A percentile compares a stretch with the other conserved stretches of the same genome.
These are phyloP conservation scores for Heloderma charlesbogerti DNA, from an alignment of 2,113 vertebrate genomes.

Conservation along the genomic window DNA sequence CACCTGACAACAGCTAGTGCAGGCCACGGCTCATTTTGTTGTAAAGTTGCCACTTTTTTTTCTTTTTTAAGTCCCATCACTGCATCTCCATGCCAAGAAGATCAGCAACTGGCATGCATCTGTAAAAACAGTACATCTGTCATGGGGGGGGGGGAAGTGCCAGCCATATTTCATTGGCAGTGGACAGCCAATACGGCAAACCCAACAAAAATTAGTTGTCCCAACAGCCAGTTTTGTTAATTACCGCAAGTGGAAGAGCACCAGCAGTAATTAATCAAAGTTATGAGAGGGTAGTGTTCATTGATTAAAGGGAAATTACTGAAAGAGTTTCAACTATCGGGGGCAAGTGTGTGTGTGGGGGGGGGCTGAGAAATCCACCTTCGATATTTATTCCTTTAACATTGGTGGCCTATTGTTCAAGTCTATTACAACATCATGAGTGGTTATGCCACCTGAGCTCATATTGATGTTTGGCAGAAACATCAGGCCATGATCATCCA, in stretches of 20 bases:
- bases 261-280: background rate
- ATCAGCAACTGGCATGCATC: background rate
- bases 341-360: no score
- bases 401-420: no score
- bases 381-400: background rate
- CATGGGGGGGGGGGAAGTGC: background rate
- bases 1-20: background rate
- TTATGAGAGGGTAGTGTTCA: background rate
- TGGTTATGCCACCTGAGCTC: no score
- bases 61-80: background rate
- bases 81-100: background rate
- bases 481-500: rapidly evolving
- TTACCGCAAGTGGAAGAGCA: conserved; percentile 1
- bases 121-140: background rate
- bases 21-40: background rate
- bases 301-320: background rate
- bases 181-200: background rate
- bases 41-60: no score
- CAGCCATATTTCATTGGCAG: background rate
- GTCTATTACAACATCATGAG: background rate
- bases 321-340: background rate
- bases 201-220: background rate
- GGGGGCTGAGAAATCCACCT: background rate
- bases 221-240: background rate
- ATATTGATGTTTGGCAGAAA: background rate